Evolutionary conservation across 2,797 vertebrate genomes (phyloP).

Genomic region (Pangasius mekongensis): DNA sequence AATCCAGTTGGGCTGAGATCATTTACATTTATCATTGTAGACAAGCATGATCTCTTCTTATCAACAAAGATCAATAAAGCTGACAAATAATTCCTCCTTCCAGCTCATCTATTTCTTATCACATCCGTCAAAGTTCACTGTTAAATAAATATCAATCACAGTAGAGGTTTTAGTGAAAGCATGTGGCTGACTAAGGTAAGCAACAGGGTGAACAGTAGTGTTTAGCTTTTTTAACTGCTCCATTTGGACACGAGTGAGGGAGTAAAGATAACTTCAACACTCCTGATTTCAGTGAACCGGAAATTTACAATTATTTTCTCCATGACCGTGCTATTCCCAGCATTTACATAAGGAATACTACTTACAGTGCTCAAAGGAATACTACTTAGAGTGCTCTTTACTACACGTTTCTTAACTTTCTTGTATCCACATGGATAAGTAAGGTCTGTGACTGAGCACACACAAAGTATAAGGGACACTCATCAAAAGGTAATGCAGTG

Average conservation of each 20-base stretch:
- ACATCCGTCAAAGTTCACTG: not conserved
- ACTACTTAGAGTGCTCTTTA: too few relatives aligned
- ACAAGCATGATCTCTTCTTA: slow-evolving; percentile 2
- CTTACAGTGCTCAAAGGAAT: not conserved
- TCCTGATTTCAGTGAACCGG: not conserved
- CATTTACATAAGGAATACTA: not conserved
- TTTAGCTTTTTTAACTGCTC: not conserved
- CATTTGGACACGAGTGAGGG: not conserved
- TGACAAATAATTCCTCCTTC: not conserved
- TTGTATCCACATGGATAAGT: not conserved
- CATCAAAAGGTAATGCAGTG: not conserved
- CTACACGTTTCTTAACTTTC: not conserved
- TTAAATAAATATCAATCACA: not conserved
- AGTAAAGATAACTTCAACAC: not conserved
- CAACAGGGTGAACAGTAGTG: not conserved
- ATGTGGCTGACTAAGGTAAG: not conserved
- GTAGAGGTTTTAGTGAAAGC: not conserved
- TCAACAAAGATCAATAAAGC: slow-evolving; percentile 33
- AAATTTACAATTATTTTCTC: not conserved
- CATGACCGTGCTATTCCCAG: not conserved
- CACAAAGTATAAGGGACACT: not conserved
- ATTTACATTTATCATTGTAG: slow-evolving; percentile 12
- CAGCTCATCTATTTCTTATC: not conserved
- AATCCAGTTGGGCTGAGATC: slow-evolving; percentile 10
- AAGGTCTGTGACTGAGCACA: not conserved